These are phyloP conservation scores for Platichthys flesus DNA, from an alignment of 2,113 vertebrate genomes.

Conservation along the genomic window DNA sequence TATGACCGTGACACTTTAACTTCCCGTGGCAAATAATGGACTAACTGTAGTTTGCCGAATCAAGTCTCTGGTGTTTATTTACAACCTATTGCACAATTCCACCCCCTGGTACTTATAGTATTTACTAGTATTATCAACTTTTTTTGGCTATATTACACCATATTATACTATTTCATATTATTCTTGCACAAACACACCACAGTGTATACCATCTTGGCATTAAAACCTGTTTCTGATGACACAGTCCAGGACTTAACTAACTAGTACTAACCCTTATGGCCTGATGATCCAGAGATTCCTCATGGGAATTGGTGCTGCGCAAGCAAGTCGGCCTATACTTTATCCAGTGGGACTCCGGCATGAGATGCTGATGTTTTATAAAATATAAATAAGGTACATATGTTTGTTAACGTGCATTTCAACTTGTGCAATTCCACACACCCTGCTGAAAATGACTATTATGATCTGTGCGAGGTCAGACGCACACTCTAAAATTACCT, in stretches of 20 bases:
- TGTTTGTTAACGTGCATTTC: constrained; percentile 53
- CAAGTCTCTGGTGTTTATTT: too few relatives aligned
- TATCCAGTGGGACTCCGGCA: constrained; percentile 7
- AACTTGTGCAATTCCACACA: constrained; percentile 48
- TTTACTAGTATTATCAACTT: too few relatives aligned
- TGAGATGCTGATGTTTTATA: constrained; percentile 40
- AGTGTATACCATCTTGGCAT: too few relatives aligned
- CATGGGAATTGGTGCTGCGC: constrained; percentile 18
- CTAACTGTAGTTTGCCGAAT: too few relatives aligned
- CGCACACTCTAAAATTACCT: constrained; percentile 40
- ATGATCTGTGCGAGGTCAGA: constrained; percentile 48
- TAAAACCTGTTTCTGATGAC: not conserved
- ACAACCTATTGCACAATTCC: too few relatives aligned
- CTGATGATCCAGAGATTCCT: constrained; percentile 38
- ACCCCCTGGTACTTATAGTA: too few relatives aligned
- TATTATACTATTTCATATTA: too few relatives aligned
- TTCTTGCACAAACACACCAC: too few relatives aligned
- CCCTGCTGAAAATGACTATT: constrained; percentile 52
- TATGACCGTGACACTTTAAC: too few relatives aligned
- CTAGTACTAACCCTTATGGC: constrained; percentile 39
- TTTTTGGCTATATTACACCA: too few relatives aligned
- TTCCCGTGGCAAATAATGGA: too few relatives aligned
- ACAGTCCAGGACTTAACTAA: constrained; percentile 46
- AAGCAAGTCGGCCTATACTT: constrained; percentile 12
- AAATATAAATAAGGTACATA: constrained; percentile 60